phyloP scores from a whole-genome alignment of 2,797 vertebrate species.

The Danio choprae region DNA sequence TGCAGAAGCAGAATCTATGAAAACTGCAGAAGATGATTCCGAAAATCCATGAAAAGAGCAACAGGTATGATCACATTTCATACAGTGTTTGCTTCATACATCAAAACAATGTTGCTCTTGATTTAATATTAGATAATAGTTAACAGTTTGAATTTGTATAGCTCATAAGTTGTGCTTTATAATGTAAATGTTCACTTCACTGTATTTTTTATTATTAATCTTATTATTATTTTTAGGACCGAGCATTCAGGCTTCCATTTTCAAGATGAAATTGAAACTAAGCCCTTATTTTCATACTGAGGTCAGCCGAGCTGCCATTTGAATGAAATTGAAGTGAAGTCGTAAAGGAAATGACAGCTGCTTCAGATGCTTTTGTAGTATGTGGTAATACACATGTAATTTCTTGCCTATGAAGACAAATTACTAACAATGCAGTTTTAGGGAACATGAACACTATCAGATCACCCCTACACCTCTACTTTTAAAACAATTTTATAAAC shows the following conservation, averaged over 20 bases:
- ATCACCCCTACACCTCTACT: no score
- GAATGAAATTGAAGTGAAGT: conserved; percentile 11
- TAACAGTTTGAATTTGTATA: background rate
- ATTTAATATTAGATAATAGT: background rate
- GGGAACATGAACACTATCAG: no score
- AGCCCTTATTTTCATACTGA: background rate
- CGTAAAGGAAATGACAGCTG: background rate
- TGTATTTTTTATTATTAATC: background rate
- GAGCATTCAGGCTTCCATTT: background rate
- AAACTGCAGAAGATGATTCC: background rate
- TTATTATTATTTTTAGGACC: background rate
- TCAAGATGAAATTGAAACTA: background rate
- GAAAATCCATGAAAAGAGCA: background rate
- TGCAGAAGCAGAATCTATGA: no score
- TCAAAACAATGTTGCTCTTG: background rate
- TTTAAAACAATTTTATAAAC: no score
- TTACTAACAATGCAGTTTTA: no score
- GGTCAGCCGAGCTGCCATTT: background rate
- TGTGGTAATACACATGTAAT: no score
- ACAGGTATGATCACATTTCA: background rate
- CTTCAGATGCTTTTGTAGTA: background rate
- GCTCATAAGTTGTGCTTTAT: background rate
- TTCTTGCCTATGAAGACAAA: no score
- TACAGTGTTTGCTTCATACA: background rate
- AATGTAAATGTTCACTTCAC: background rate